These are phyloP conservation scores for Oligia strigilis DNA, from an alignment of 2,888 invertebrate species.

Conservation along the genomic window DNA sequence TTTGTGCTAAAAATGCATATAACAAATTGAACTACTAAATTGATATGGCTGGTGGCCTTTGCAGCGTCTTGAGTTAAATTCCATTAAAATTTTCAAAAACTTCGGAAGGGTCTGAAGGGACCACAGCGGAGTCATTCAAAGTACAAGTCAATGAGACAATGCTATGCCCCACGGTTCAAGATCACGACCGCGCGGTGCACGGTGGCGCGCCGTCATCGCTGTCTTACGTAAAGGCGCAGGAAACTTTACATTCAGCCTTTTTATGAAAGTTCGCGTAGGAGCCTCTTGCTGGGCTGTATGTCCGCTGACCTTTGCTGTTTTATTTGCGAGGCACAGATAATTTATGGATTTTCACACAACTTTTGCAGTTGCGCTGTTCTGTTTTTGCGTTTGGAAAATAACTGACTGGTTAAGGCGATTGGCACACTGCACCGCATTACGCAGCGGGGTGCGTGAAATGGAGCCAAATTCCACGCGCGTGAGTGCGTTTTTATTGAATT, in stretches of 20 bases:
- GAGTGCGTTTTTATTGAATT: no score
- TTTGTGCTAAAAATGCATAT: background rate
- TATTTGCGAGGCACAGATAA: conserved; percentile 12
- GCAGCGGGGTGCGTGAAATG: no score
- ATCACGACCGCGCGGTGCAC: conserved; percentile 73
- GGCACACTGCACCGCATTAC: no score
- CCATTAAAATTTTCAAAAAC: conserved; percentile 12
- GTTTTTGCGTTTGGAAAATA: background rate
- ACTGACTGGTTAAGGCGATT: background rate
- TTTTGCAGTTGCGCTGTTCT: background rate
- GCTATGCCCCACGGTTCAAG: conserved; percentile 74
- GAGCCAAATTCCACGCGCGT: no score
- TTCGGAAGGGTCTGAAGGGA: conserved; percentile 12
- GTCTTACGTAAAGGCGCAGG: conserved; percentile 69
- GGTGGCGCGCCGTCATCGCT: conserved; percentile 62
- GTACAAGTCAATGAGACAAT: conserved; percentile 70
- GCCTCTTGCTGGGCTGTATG: conserved; percentile 40
- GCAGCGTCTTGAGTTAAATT: conserved; percentile 2
- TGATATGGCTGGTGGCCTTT: no score
- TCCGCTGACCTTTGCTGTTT: conserved; percentile 46
- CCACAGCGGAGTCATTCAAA: conserved; percentile 55
- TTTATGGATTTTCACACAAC: conserved; percentile 4
- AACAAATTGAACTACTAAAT: background rate
- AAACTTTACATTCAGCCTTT: conserved; percentile 56
- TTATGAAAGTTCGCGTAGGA: conserved; percentile 57